phyloP scores from a whole-genome alignment of 2,797 vertebrate genomes.

The Arnoldichthys spilopterus region DNA sequence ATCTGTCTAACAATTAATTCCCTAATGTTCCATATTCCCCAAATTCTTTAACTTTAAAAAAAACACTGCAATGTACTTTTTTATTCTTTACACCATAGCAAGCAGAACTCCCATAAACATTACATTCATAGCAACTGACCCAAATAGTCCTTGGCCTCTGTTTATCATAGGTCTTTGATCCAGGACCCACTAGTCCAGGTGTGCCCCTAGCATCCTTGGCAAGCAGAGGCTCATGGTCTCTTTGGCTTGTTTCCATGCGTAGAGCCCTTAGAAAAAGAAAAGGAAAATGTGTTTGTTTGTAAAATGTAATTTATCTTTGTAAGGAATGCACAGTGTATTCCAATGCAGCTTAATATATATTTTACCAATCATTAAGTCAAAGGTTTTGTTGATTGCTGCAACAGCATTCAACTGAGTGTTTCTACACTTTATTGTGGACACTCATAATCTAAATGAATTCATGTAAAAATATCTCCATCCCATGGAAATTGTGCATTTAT shows the following conservation, averaged over 20 bases:
- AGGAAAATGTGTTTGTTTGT: background rate
- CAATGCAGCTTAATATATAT: background rate
- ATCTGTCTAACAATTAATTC: background rate
- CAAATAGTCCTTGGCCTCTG: conserved; percentile 17
- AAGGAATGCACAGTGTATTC: background rate
- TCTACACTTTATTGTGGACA: background rate
- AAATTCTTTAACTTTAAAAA: background rate
- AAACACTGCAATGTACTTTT: background rate
- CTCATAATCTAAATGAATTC: too few relatives aligned
- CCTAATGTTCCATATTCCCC: background rate
- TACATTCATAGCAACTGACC: background rate
- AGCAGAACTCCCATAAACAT: background rate
- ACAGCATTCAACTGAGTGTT: background rate
- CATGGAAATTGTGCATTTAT: too few relatives aligned
- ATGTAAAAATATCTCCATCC: too few relatives aligned
- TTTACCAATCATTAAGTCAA: background rate
- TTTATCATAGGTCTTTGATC: conserved; percentile 14
- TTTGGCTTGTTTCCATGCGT: conserved; percentile 42
- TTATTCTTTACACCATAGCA: background rate
- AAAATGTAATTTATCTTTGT: background rate
- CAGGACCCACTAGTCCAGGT: background rate
- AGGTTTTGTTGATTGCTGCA: background rate
- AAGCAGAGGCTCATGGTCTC: conserved; percentile 42
- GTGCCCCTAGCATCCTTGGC: conserved; percentile 17
- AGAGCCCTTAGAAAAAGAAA: conserved; percentile 46